A percentile compares a stretch with the other conserved stretches of the same genome.
Conservation (phyloP, 2,888 invertebrate genomes). For the Napeogenes sylphis region DNA sequence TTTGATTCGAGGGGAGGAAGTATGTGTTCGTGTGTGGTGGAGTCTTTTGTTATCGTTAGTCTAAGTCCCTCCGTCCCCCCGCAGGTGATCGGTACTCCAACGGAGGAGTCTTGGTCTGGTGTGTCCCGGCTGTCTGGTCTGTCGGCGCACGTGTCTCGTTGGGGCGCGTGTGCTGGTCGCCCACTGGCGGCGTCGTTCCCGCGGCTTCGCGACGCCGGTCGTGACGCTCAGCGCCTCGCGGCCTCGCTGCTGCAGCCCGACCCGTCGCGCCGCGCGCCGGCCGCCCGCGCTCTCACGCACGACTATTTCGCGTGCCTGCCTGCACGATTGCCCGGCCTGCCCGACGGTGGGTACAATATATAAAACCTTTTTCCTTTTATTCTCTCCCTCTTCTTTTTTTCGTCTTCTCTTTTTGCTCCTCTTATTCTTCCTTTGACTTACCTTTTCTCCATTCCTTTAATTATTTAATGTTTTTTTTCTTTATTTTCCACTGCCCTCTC, state of each 20-base stretch:
- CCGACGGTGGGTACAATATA: slow-evolving; percentile 77
- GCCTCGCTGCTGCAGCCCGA: slow-evolving; percentile 90
- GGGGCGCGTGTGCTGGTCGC: slow-evolving; percentile 84
- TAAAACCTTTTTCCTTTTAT: too few species aligned
- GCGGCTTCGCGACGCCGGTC: slow-evolving; percentile 90
- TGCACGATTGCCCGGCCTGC: slow-evolving; percentile 91
- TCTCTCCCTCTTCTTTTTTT: too few species aligned
- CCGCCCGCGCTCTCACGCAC: slow-evolving; percentile 91
- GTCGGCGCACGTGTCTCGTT: slow-evolving; percentile 79
- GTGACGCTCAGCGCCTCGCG: slow-evolving; percentile 93
- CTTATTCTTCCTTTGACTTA: too few species aligned
- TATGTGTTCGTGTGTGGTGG: too few species aligned
- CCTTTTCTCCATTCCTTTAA: too few species aligned
- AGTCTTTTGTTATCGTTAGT: too few species aligned
- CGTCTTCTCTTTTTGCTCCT: too few species aligned
- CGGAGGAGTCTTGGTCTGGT: slow-evolving; percentile 95
- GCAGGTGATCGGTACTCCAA: slow-evolving; percentile 95
- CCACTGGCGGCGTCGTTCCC: slow-evolving; percentile 92
- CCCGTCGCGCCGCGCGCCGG: slow-evolving; percentile 91
- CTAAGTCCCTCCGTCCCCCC: not conserved
- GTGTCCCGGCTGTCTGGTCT: slow-evolving; percentile 92
- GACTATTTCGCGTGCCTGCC: slow-evolving; percentile 95
- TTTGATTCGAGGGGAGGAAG: too few species aligned
- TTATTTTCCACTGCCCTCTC: too few species aligned
- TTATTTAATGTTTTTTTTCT: too few species aligned